Evolutionary conservation across 2,113 vertebrate species (phyloP).

Genomic region (Mola mola): DNA sequence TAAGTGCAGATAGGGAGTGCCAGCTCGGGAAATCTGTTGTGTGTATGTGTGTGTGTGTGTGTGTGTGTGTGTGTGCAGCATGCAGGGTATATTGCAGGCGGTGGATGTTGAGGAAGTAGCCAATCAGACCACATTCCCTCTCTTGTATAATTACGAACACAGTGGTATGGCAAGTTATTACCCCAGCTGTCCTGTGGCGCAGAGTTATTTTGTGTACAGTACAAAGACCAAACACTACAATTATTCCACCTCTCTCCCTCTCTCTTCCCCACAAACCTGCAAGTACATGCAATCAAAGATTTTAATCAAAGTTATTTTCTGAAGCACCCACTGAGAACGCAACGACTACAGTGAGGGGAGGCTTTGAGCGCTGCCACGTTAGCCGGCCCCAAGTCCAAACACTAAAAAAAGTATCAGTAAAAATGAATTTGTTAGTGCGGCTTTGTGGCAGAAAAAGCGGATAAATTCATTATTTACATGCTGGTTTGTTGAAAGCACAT

Average conservation of each 20-base stretch:
- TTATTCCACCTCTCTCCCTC: constrained; percentile 44
- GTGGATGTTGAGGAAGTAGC: constrained; percentile 50
- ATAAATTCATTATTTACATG: constrained; percentile 32
- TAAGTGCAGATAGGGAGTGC: constrained; percentile 13
- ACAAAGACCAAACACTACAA: constrained; percentile 48
- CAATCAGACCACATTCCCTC: constrained; percentile 48
- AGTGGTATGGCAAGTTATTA: constrained; percentile 63
- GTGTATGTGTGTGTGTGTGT: not conserved
- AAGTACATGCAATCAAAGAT: constrained; percentile 43
- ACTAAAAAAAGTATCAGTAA: constrained; percentile 42
- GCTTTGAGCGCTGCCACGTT: constrained; percentile 49
- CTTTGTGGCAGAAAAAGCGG: constrained; percentile 18
- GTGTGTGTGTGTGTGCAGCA: constrained; percentile 12
- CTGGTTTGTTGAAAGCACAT: constrained; percentile 27
- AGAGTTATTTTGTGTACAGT: constrained; percentile 69
- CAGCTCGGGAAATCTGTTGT: constrained; percentile 17
- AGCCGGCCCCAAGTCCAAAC: constrained; percentile 42
- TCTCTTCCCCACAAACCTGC: not conserved
- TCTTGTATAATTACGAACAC: constrained; percentile 65
- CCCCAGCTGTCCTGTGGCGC: constrained; percentile 55
- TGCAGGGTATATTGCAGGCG: not conserved
- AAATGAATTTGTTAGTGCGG: constrained; percentile 52
- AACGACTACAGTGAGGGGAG: constrained; percentile 48
- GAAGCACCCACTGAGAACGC: constrained; percentile 52
- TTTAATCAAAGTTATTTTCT: constrained; percentile 65